Base-by-base conservation (phyloP, 1,140 invertebrate genomes). In the Epicauta chinensis region DNA sequence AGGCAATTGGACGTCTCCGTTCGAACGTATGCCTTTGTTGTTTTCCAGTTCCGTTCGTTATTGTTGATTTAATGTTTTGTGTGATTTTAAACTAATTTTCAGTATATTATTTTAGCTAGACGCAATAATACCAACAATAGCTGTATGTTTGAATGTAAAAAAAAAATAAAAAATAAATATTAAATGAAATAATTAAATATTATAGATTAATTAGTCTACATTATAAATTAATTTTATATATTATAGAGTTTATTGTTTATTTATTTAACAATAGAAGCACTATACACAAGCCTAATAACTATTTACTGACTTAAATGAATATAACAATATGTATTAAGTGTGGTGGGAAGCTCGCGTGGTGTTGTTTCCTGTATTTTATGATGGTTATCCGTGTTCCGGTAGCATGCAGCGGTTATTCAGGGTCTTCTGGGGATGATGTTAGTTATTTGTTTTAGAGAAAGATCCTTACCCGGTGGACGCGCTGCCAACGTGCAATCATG, bases 401-500 rank as follows among this genome's bases (percentile, higher is more conserved):
- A 23, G 23, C 23, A 23, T 23, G 23, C 23, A 23, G 23, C 23
- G 23, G 23, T 23, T 23, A 23, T 23, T 23, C 15, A 31, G 14
- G 41, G 23, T 32, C 35, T 43, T 43, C 41, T 13, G 15, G 14
- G 41, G 16, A 31, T 31, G 32, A 11, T 43, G 23, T 31, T 43
- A 23, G 23, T 47, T 16, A 37, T 53, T 60, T 62, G 50, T 70
- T 68, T 40, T 81, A 88, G 89, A 92, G 63, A 89, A 88, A 76
- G 88, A 92, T 75, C 86, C 84, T 10, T 89, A 89, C 72, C 82
- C 87, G 11, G 83, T 91, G 44, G 87, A 92, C 67, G 85, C 87
- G 30, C 75, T 93, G 64, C 87, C 89, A 40, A 89, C 86, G 30
- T 93, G 90, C 73, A 90, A 86, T 69, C 89, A 92, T 64, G 90